Conservation (phyloP, 2,888 invertebrate species). For the Caenorhabditis afra region DNA sequence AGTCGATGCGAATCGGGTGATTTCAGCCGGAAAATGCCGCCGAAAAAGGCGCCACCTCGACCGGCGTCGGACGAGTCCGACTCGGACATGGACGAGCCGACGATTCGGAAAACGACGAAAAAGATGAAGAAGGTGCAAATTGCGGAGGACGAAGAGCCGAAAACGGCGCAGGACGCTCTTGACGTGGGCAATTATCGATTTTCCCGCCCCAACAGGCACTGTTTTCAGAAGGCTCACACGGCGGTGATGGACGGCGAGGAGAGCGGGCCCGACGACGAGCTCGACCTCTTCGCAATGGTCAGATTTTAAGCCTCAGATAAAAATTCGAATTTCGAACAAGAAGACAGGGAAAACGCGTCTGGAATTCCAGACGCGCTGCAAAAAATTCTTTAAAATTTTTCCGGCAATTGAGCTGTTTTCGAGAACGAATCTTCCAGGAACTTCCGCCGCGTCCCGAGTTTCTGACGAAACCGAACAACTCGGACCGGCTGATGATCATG, state of each 20-base stretch:
- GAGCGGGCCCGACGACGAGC: conserved; percentile 19
- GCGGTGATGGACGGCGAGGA: not conserved
- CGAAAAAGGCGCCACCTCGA: conserved; percentile 27
- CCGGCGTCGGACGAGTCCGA: conserved; percentile 46
- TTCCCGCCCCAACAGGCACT: no score
- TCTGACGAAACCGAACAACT: conserved; percentile 84
- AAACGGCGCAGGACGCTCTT: conserved; percentile 6
- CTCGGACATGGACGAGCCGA: not conserved
- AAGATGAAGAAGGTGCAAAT: no score
- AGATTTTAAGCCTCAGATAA: no score
- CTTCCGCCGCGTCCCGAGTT: conserved; percentile 56
- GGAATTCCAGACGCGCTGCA: no score
- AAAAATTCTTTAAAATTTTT: conserved; percentile 1
- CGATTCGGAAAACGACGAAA: not conserved
- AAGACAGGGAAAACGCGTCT: no score
- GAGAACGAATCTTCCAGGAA: conserved; percentile 39
- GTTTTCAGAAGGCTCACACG: conserved; percentile 7
- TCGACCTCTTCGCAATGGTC: conserved; percentile 19
- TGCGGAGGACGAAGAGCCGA: not conserved
- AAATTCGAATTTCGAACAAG: no score
- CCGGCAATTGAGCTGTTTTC: no score
- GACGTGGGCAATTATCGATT: not conserved
- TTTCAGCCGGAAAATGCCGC: no score
- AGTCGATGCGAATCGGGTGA: no score
- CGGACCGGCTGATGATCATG: conserved; percentile 90